These are phyloP conservation scores for Trididemnum nubilum DNA, from an alignment of 23 tunicate species.

Conservation along the genomic window DNA sequence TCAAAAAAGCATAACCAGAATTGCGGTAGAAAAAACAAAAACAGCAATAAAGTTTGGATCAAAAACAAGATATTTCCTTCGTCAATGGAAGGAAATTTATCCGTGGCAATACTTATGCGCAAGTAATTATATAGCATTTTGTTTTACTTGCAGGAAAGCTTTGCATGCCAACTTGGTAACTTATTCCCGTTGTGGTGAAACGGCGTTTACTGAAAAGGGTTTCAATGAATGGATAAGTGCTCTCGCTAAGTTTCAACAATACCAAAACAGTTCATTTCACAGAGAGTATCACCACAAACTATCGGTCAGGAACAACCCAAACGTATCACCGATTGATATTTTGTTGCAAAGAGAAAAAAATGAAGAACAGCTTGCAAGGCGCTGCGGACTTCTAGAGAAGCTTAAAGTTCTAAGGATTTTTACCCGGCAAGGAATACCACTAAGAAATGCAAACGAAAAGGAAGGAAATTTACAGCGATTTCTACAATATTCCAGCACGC, in stretches of 20 bases:
- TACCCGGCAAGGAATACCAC: no score
- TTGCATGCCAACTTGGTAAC: background rate
- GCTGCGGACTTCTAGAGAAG: background rate
- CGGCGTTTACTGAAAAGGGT: background rate
- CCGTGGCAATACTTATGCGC: background rate
- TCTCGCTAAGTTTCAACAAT: background rate
- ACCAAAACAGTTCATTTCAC: background rate
- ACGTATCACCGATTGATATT: no score
- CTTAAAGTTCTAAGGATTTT: background rate
- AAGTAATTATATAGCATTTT: background rate
- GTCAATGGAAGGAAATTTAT: background rate
- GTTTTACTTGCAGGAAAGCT: constrained; percentile 3
- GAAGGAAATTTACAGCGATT: constrained; percentile 9
- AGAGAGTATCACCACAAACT: no score
- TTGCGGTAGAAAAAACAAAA: background rate
- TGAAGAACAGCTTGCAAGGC: background rate
- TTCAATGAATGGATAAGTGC: constrained; percentile 7
- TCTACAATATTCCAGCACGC: no score
- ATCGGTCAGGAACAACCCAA: background rate
- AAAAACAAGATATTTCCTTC: background rate
- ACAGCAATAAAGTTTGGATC: constrained; percentile 11
- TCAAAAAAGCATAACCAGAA: background rate
- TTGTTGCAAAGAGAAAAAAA: background rate
- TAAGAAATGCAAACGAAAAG: constrained; percentile 3
- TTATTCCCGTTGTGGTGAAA: background rate